Conservation (phyloP, 35 echinoderm and acorn worm genomes). For the Nesometra sesokonis region DNA sequence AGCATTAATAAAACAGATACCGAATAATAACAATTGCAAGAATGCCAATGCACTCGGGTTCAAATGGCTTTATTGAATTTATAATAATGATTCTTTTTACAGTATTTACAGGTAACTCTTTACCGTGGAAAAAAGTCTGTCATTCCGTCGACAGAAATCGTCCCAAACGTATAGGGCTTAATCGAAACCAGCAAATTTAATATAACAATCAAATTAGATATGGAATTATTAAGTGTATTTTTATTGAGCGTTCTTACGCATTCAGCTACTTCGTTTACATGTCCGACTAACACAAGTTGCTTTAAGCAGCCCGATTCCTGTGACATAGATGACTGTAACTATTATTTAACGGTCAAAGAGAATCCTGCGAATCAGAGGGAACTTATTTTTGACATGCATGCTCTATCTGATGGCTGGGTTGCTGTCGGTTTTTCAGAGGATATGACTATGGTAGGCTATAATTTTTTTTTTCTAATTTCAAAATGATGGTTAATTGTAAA, state of each 20-base stretch:
- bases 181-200: not conserved
- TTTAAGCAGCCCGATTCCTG: not conserved
- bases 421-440: slow-evolving; percentile 4
- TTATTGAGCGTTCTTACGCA: not conserved
- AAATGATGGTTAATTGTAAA: no score
- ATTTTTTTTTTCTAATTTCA: not conserved
- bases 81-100: no score
- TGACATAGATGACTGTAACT: not conserved
- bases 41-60: no score
- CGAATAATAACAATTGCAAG: no score
- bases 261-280: not conserved
- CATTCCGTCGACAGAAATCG: not conserved
- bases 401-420: not conserved
- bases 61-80: no score
- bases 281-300: not conserved
- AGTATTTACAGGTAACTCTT: not conserved
- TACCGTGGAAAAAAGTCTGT: not conserved
- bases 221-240: not conserved
- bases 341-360: not conserved
- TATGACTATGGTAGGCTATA: not conserved
- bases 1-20: no score
- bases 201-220: not conserved
- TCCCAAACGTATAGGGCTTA: not conserved
- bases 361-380: not conserved
- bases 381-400: slow-evolving; percentile 6